phyloP scores from a whole-genome alignment of 2,797 vertebrate species.

The Zalophus californianus region DNA sequence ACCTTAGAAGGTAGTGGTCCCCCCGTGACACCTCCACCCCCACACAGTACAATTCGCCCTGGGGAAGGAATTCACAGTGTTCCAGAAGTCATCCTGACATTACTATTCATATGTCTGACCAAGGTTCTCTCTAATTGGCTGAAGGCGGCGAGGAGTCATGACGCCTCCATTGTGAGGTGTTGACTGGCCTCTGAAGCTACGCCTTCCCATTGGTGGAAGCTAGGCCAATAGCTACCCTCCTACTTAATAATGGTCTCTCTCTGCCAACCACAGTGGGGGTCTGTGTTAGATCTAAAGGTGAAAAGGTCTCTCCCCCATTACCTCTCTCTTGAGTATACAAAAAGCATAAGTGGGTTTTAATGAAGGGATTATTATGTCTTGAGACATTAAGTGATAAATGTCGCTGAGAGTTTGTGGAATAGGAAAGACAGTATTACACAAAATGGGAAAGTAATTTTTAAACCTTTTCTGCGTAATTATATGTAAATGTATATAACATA shows the following conservation, averaged over 20 bases:
- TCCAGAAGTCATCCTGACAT: conserved; percentile 11
- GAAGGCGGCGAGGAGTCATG: background rate
- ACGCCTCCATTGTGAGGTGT: background rate
- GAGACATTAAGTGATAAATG: conserved; percentile 74
- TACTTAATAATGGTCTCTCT: conserved; percentile 59
- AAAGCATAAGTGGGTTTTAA: conserved; percentile 72
- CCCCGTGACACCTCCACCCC: background rate
- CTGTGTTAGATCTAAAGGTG: conserved; percentile 76
- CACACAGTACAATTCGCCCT: background rate
- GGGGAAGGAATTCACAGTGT: background rate
- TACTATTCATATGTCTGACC: background rate
- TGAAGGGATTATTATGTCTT: conserved; percentile 62
- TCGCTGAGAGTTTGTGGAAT: conserved; percentile 68
- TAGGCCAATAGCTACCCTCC: conserved; percentile 51
- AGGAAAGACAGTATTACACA: conserved; percentile 47
- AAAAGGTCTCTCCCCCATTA: conserved; percentile 83
- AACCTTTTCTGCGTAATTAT: conserved; percentile 35
- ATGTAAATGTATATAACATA: conserved; percentile 39
- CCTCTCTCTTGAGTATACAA: conserved; percentile 72
- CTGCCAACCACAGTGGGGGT: conserved; percentile 58
- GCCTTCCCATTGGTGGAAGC: conserved; percentile 44
- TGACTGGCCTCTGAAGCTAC: background rate
- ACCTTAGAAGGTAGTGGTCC: background rate
- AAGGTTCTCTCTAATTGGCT: conserved; percentile 46
- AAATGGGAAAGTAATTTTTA: conserved; percentile 55